Evolutionary conservation across 1,140 invertebrate genomes (phyloP).

Genomic region (Nylanderia fulva): DNA sequence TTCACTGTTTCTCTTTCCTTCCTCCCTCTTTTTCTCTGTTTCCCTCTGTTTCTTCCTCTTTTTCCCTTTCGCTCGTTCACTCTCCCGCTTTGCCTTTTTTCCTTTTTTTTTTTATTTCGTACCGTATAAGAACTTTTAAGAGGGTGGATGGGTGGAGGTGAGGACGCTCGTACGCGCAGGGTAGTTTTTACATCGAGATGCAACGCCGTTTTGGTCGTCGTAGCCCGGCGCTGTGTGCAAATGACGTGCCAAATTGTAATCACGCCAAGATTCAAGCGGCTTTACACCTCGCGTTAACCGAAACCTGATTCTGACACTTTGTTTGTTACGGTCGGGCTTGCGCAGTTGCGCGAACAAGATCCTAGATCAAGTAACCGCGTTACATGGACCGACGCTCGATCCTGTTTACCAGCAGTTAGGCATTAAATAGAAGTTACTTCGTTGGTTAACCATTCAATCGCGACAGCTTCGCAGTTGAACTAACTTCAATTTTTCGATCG

Average conservation of each 20-base stretch:
- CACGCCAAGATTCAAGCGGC: slow-evolving; percentile 61
- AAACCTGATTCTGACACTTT: slow-evolving; percentile 63
- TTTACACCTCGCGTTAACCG: slow-evolving; percentile 61
- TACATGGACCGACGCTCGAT: slow-evolving; percentile 57
- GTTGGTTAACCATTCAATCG: slow-evolving; percentile 50
- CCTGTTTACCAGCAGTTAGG: slow-evolving; percentile 42
- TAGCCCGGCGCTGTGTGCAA: slow-evolving; percentile 23
- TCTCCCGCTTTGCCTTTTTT: background rate
- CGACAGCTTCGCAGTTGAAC: slow-evolving; percentile 16
- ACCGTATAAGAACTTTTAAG: slow-evolving; percentile 44
- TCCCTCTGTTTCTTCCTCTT: slow-evolving; percentile 1
- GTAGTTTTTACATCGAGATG: slow-evolving; percentile 26
- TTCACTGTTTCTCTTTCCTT: slow-evolving; percentile 29
- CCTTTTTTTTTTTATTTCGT: slow-evolving; percentile 28
- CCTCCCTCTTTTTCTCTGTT: slow-evolving; percentile 18
- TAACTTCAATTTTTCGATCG: slow-evolving; percentile 31
- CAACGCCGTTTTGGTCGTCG: slow-evolving; percentile 16
- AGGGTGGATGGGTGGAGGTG: background rate
- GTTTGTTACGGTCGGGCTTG: slow-evolving; percentile 57
- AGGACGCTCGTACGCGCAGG: slow-evolving; percentile 18
- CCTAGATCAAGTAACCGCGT: slow-evolving; percentile 58
- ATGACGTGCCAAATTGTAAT: slow-evolving; percentile 61
- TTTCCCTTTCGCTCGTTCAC: slow-evolving; percentile 31
- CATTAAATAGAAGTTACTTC: slow-evolving; percentile 47
- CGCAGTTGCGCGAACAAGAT: slow-evolving; percentile 53